Base-by-base conservation (phyloP, 2,888 invertebrate species). In the Cheilosia scutellata region DNA sequence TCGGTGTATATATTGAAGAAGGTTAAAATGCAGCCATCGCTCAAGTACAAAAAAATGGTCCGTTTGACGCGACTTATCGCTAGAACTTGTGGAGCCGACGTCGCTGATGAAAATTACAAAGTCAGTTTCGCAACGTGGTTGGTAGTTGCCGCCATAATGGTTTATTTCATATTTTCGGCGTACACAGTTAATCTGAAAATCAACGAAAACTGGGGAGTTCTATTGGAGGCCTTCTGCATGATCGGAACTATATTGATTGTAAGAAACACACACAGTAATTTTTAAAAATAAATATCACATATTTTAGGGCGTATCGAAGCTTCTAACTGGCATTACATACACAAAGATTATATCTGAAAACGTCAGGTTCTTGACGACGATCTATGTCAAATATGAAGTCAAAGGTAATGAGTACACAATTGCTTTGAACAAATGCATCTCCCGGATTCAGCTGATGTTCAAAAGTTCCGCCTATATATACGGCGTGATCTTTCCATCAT, bases 261-360 rank as follows among this genome's bases (percentile, higher is more conserved):
- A 71, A 5, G 33, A 4, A 2, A 62, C 7, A 37, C 7, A 37
- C 5, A n/a, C 7, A 1, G 1, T 58, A 11, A 0, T 13, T n/a
- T 9, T 25, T 25, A 3, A 20, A 49, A 25, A 37, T 13, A 13
- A 13, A 31, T 16, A n/a, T 9, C 20, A 33, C 3, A 27, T 27
- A 4, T 11, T 31, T 6, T 4, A 83, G 82, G 88, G 88, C 1
- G 29, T 78, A 11, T 60, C 80, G 2, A 88, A 88, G 63, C 78
- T 87, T 6, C 0, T 57, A 0, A 57, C 51, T 11, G 87, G 31
- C 3, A 47, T 87, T 1, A 4, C 25, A 1, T 55, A 82, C 49
- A 4, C 62, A 2, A 58, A 37, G 0, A 1, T 0, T 1, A 20
- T 57, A 6, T 29, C 7, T 1, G 2, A 2, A 2, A 1, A 13